Conservation (phyloP, 2,888 invertebrate species). For the Oxycera nigricornis region DNA sequence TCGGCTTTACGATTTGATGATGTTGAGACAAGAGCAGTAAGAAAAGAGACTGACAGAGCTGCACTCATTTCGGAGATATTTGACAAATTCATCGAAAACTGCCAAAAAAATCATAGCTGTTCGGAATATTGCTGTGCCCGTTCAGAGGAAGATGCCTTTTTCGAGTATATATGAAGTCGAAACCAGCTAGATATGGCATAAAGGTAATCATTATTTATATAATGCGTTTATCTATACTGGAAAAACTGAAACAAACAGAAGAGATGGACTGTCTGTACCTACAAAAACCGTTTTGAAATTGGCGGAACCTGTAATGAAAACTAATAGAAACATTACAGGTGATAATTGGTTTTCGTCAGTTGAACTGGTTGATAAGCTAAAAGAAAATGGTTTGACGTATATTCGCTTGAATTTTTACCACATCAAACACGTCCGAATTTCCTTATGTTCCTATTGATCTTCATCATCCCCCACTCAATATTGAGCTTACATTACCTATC, state of each 20-base stretch:
- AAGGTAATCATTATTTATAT: slow-evolving; percentile 7
- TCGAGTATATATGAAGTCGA: neutral
- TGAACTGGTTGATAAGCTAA: slow-evolving; percentile 4
- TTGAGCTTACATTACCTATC: too few relatives aligned
- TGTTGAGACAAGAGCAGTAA: too few relatives aligned
- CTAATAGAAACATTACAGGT: slow-evolving; percentile 4
- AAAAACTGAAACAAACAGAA: slow-evolving; percentile 4
- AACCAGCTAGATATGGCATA: slow-evolving; percentile 5
- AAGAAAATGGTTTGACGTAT: neutral
- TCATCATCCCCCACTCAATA: too few relatives aligned
- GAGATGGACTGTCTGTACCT: neutral
- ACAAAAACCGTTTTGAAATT: neutral
- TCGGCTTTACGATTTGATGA: too few relatives aligned
- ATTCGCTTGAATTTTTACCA: too few relatives aligned
- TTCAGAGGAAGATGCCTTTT: slow-evolving; percentile 16
- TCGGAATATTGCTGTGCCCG: neutral
- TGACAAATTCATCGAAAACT: too few relatives aligned
- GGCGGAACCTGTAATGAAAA: neutral
- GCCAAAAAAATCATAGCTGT: neutral
- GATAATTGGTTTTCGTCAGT: slow-evolving; percentile 15
- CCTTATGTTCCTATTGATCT: too few relatives aligned
- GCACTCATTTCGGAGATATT: too few relatives aligned
- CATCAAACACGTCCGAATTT: too few relatives aligned
- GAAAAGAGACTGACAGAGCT: too few relatives aligned
- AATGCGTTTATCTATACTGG: slow-evolving; percentile 20